Base-by-base conservation (phyloP, 2,888 invertebrate species). In the Auanema freiburgensis region DNA sequence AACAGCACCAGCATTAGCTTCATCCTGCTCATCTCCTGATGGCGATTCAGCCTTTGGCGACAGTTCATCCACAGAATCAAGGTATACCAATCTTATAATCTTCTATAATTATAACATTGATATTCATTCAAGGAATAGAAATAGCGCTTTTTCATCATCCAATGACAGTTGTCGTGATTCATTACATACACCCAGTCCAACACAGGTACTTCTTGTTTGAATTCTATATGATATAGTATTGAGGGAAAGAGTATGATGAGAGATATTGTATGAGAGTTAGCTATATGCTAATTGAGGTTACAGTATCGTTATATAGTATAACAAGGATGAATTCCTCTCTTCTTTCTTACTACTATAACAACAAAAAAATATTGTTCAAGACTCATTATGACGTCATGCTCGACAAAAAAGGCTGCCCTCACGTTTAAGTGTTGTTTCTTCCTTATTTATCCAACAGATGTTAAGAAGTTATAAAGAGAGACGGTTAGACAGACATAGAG, bases 21-120 rank as follows among this genome's bases (percentile, higher is more conserved):
- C 76, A 5, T 69, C 73, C n/a, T 81, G 81, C 66, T 93, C 95
- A 83, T 93, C 93, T 59, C 95, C 95, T 0, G 96, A 96, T 86
- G 95, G 94, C 86, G 97, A 97, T 86, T 95, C 95, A 12, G 97
- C 96, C 16, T 97, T 95, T 85, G 95, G 95, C 81, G 97, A 97
- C 86, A 94, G 93, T 69, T 93, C 94, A 65, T 93, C 93, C 25
- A 90, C 93, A 18, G 69, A 70, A 54, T 68, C 68, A 16, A 40
- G 16, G 46, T 46, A 46, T 3, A 5, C 33, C 3, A 33, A 8
- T 5, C n/a, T n/a, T 3, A 33, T 33, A 33, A 33, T 33, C 33
- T 33, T n/a, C 14, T 33, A 14, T n/a, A 12, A 21, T 50, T 24
- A 51, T 24, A 40, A 51, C 16, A 40, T 21, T 12, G 12, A 25